Percentiles rank a stretch among this genome's conserved stretches.
These are phyloP conservation scores for Chlamydotis undulata DNA, from an alignment of 2,113 vertebrate genomes.

Conservation along the genomic window DNA sequence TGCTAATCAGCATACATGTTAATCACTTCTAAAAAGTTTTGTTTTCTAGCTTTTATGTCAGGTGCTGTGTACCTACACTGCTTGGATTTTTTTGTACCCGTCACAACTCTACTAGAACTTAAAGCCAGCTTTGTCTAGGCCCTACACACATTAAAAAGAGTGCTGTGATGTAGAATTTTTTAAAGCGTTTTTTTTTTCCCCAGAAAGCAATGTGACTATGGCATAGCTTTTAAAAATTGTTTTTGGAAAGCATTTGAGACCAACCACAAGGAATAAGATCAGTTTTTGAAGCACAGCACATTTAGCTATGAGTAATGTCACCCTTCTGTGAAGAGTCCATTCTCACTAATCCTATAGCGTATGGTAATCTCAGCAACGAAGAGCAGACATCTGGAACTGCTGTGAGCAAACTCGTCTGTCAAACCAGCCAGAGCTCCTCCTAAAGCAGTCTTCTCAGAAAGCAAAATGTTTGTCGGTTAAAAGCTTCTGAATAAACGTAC, in stretches of 20 bases:
- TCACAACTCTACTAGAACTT: neutral
- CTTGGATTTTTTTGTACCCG: neutral
- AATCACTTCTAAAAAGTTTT: neutral
- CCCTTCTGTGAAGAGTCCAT: neutral
- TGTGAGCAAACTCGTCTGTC: neutral
- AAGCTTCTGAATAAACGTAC: neutral
- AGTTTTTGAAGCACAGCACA: neutral
- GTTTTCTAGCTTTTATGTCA: neutral
- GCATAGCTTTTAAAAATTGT: neutral
- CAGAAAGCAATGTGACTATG: neutral
- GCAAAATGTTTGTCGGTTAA: neutral
- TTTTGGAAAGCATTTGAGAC: slow-evolving; percentile 14
- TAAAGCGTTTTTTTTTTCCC: neutral
- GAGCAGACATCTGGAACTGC: neutral
- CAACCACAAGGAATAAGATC: slow-evolving; percentile 1
- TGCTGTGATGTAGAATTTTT: neutral
- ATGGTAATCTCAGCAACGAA: neutral
- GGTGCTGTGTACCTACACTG: neutral
- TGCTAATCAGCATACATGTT: neutral
- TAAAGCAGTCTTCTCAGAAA: neutral
- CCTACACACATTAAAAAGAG: neutral
- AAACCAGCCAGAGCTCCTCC: neutral
- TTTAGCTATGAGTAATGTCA: neutral
- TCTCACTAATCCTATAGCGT: neutral
- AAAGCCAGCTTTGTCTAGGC: neutral